Percentiles rank a stretch among this genome's conserved stretches.
Evolutionary conservation across 23 tunicate species (phyloP).

Genomic region (Trididemnum nubilum): DNA sequence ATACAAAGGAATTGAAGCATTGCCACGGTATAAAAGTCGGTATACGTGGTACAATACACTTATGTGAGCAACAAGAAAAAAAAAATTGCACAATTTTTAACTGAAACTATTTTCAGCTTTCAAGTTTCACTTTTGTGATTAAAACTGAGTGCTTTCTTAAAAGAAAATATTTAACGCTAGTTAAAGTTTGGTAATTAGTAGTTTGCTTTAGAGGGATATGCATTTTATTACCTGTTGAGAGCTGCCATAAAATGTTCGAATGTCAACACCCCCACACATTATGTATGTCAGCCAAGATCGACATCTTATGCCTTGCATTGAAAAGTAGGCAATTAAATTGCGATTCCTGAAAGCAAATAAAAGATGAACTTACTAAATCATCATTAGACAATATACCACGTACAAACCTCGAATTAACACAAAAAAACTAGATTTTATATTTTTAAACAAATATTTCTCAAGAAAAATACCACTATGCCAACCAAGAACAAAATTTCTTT

Average conservation of each 20-base stretch:
- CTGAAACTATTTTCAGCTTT: too few relatives aligned
- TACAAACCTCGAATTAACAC: neutral
- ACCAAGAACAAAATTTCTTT: too few relatives aligned
- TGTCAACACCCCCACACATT: constrained; percentile 91
- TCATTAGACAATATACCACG: neutral
- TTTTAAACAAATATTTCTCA: too few relatives aligned
- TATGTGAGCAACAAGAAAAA: too few relatives aligned
- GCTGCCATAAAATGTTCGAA: constrained; percentile 78
- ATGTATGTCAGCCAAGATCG: constrained; percentile 52
- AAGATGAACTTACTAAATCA: too few relatives aligned
- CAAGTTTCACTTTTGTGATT: too few relatives aligned
- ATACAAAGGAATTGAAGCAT: too few relatives aligned
- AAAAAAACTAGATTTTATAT: neutral
- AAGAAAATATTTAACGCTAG: too few relatives aligned
- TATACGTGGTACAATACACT: too few relatives aligned
- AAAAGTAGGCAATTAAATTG: constrained; percentile 58
- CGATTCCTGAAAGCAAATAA: constrained; percentile 68
- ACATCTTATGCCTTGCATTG: constrained; percentile 34
- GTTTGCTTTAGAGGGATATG: neutral
- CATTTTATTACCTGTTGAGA: constrained; percentile 56
- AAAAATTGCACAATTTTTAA: too few relatives aligned
- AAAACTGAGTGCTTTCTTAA: too few relatives aligned
- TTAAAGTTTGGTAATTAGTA: neutral
- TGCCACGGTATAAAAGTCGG: too few relatives aligned
- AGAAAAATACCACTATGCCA: neutral